These are phyloP conservation scores for Phocides pigmalion DNA, from an alignment of 1,140 invertebrate genomes.

Conservation along the genomic window DNA sequence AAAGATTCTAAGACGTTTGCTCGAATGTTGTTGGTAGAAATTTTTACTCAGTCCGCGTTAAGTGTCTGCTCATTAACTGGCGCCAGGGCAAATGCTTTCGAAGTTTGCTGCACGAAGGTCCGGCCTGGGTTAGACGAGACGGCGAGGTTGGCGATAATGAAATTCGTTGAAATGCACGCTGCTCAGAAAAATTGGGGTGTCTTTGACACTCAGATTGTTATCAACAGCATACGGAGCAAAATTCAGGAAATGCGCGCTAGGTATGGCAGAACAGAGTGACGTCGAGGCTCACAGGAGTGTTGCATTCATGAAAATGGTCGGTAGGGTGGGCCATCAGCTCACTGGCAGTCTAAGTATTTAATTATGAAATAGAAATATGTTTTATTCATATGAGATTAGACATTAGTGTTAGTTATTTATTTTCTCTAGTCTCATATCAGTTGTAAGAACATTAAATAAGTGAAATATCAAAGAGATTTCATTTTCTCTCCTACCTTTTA, in stretches of 20 bases:
- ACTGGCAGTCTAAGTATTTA: too few relatives aligned
- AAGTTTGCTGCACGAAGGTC: constrained; percentile 6
- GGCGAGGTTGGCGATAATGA: constrained; percentile 11
- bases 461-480: too few relatives aligned
- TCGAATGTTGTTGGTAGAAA: constrained; percentile 24
- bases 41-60: constrained; percentile 20
- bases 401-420: too few relatives aligned
- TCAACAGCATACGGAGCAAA: constrained; percentile 7
- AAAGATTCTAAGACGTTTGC: constrained; percentile 10
- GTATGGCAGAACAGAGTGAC: too few relatives aligned
- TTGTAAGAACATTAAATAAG: too few relatives aligned
- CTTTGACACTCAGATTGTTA: constrained; percentile 4
- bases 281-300: too few relatives aligned
- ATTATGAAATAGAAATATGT: too few relatives aligned
- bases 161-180: constrained; percentile 10
- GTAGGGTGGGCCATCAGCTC: too few relatives aligned
- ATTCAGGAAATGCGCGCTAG: not conserved
- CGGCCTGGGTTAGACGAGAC: constrained; percentile 19
- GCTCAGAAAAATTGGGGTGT: not conserved
- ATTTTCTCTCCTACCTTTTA: too few relatives aligned
- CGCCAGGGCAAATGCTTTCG: constrained; percentile 12
- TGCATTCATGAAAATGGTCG: too few relatives aligned
- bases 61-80: constrained; percentile 27
- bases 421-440: too few relatives aligned
- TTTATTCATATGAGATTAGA: too few relatives aligned